Conservation (phyloP, 2,797 vertebrate genomes). For the Chaetophractus vellerosus region DNA sequence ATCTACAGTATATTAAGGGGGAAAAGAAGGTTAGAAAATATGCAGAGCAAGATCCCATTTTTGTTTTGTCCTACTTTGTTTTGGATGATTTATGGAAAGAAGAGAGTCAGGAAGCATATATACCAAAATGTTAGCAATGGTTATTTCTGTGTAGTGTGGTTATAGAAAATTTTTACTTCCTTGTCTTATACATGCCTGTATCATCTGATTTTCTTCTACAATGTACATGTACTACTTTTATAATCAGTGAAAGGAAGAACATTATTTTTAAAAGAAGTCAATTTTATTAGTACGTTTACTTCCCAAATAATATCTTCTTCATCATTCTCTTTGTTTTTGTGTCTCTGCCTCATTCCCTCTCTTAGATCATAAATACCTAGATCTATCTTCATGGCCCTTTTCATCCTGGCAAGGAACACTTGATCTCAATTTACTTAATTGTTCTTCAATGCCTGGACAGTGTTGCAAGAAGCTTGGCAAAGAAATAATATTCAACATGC, state of each 20-base stretch:
- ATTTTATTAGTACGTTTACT: slow-evolving; percentile 34
- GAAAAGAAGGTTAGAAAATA: slow-evolving; percentile 56
- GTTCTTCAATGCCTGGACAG: slow-evolving; percentile 46
- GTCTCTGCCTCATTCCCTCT: slow-evolving; percentile 18
- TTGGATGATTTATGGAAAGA: slow-evolving; percentile 52
- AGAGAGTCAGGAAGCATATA: slow-evolving; percentile 49
- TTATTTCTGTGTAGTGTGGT: slow-evolving; percentile 32
- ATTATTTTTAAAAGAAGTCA: slow-evolving; percentile 12
- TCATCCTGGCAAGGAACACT: slow-evolving; percentile 80
- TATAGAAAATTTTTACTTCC: slow-evolving; percentile 44
- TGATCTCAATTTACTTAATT: slow-evolving; percentile 84
- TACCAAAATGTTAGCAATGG: slow-evolving; percentile 9
- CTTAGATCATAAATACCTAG: slow-evolving; percentile 42
- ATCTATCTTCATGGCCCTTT: slow-evolving; percentile 59
- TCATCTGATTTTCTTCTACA: neutral
- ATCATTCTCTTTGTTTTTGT: slow-evolving; percentile 41
- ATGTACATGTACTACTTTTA: slow-evolving; percentile 27
- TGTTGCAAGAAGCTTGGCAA: slow-evolving; percentile 59
- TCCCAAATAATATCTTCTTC: slow-evolving; percentile 15
- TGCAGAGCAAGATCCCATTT: slow-evolving; percentile 35
- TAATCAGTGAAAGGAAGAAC: slow-evolving; percentile 13
- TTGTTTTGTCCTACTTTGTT: slow-evolving; percentile 47
- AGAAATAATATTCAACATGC: slow-evolving; percentile 17
- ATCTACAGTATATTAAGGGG: slow-evolving; percentile 21
- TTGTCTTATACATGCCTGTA: neutral